Base-by-base conservation (phyloP, 2,888 invertebrate species). In the Scelioninae gen. 2 region DNA sequence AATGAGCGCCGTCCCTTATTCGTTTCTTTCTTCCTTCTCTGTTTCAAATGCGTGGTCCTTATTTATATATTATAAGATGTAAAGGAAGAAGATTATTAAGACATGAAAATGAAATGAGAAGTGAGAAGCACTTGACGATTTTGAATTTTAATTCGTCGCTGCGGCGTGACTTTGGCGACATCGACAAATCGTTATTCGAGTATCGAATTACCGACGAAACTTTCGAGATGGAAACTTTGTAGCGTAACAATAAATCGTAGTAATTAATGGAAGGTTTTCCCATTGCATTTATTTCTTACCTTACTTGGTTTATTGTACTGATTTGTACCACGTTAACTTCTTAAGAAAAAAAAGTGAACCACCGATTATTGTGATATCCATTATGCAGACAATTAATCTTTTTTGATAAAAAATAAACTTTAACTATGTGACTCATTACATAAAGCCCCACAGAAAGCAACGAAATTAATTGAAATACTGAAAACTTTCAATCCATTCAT, bases 181-280 rank as follows among this genome's bases (percentile, higher is more conserved):
- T 70, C 74, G 74, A 71, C 61, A 71, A 69, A 74, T 73, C 64
- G 76, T 73, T 75, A 72, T 72, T 65, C 57, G 58, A 72, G 68
- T 61, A 77, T 72, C 75, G 74, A 73, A 71, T 71, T 69, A 69
- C 60, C 73, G 72, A 74, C 72, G 64, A 75, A 72, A 74, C 68
- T 75, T 75, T 77, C 61, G 68, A 75, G 73, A 74, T 74, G 75
- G 76, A 67, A 76, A 74, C 69, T 76, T 79, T 82, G 80, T 82
- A 82, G 80, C 76, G 78, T 83, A 81, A 81, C 74, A 83, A 84
- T 83, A 84, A 84, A 84, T 78, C 74, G 79, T 83, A 83, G 80
- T 81, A 79, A 81, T 79, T 80, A 80, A 81, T 79, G 77, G 72
- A 77, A 76, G 33, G 22, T 7, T 9, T 10, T 45, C 48, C 53